Conservation (phyloP, 2,797 vertebrate genomes). For the Sandelia bainsii region DNA sequence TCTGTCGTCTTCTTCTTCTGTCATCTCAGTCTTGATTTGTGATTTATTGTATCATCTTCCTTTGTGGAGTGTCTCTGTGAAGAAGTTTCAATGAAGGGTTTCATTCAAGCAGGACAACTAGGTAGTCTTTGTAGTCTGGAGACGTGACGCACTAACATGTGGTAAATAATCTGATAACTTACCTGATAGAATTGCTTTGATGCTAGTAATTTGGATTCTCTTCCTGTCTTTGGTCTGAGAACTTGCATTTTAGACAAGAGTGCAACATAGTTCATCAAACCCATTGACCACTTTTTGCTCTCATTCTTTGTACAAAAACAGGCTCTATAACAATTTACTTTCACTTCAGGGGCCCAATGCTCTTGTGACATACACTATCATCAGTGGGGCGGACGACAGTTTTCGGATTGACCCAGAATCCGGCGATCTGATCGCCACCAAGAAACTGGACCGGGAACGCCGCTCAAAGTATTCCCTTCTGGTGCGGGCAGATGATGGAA, state of each 20-base stretch:
- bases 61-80: conserved; percentile 9
- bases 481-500: conserved; percentile 94
- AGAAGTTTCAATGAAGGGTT: conserved; percentile 36
- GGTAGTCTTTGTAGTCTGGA: conserved; percentile 27
- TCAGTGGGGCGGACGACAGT: conserved; percentile 96
- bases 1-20: neutral
- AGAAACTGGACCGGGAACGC: conserved; percentile 92
- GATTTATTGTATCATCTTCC: conserved; percentile 19
- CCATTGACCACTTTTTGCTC: neutral
- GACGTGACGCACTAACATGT: conserved; percentile 36
- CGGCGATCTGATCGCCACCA: conserved; percentile 94
- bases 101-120: conserved; percentile 44
- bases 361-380: conserved; percentile 95
- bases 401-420: conserved; percentile 96
- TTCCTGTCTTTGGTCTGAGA: conserved; percentile 26
- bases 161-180: conserved; percentile 61
- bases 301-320: neutral
- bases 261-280: conserved; percentile 18
- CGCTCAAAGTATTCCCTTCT: conserved; percentile 95
- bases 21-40: conserved; percentile 13
- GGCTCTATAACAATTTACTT: neutral
- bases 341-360: conserved; percentile 92
- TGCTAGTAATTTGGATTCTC: conserved; percentile 29
- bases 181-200: conserved; percentile 53
- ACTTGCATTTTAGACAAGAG: conserved; percentile 1